Evolutionary conservation across 2,113 vertebrate species (phyloP).

Genomic region (Corythornis cristatus): DNA sequence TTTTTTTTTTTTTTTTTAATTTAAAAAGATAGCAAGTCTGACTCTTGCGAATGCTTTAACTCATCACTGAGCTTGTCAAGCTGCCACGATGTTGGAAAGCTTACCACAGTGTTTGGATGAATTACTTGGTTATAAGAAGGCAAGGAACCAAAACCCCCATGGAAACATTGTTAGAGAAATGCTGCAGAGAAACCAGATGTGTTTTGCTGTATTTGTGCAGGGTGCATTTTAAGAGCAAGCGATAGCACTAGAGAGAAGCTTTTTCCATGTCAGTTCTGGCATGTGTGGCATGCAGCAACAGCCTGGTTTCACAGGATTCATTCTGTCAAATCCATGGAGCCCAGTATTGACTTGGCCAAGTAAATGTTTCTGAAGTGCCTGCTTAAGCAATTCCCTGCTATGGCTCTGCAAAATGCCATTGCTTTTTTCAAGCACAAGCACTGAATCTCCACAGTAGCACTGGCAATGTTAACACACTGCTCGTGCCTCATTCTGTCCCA

Average conservation of each 20-base stretch:
- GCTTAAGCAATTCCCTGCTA: neutral
- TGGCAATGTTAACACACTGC: neutral
- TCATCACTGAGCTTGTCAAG: neutral
- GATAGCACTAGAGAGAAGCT: neutral
- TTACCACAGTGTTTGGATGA: neutral
- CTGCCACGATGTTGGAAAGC: neutral
- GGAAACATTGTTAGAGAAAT: neutral
- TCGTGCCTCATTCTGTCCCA: neutral
- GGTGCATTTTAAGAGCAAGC: neutral
- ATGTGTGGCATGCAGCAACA: neutral
- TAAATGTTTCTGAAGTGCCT: constrained; percentile 24
- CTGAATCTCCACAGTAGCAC: neutral
- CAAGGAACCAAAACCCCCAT: neutral
- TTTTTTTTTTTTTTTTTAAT: neutral
- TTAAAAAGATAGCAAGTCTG: neutral
- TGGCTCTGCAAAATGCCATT: neutral
- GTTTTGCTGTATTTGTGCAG: neutral
- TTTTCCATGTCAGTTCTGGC: neutral
- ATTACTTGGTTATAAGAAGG: neutral
- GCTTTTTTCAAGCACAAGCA: neutral
- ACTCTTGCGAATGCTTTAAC: neutral
- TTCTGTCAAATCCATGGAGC: neutral
- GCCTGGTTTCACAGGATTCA: neutral
- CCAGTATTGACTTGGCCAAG: neutral
- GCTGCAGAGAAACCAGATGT: neutral